Base-by-base conservation (phyloP, 2,888 invertebrate genomes). In the Ophion slaviceki region DNA sequence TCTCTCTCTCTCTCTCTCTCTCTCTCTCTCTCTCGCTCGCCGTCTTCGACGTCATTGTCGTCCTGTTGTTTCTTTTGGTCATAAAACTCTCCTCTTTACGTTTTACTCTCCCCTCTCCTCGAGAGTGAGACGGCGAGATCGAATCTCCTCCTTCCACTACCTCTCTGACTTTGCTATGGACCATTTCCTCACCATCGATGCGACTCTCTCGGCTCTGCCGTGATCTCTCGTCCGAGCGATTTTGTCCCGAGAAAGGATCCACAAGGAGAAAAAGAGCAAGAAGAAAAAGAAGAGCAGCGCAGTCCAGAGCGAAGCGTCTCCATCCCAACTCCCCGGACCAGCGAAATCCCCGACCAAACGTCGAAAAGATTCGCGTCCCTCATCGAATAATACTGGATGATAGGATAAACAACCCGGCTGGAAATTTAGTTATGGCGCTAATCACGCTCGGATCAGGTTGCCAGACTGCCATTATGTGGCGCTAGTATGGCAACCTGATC, bases 1-100 rank as follows among this genome's bases (percentile, higher is more conserved):
- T 40, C 70, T n/a, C 79, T 82, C 86, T 28, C 20, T 59, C 53
- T 24, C 64, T 68, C 70, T 74, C 59, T 17, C 28, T 28, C 20
- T 59, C 53, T 24, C 64, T 68, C 70, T 74, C 59, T 17, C 28
- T 82, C 82, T 74, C 86, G 87, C 79, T 82, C 86, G 62, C 71
- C n/a, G 76, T 76, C 74, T 74, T 80, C 82, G 62, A 62, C 79
- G 53, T 84, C 57, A 72, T 91, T 87, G 77, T 89, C 83, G 32
- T 89, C 86, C 32, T 90, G 86, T 45, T 88, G 87, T 45, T 92
- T 90, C 62, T 90, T 91, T 47, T 90, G 87, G 72, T 86, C 87
- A 67, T 24, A 40, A 87, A 85, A 77, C 89, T 88, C 62, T 90
- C 62, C 53, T 11, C 45, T 40, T 32, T 40, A 40, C 91, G 89